Base-by-base conservation (phyloP, 2,797 vertebrate genomes). In the Gadopsis bispinosus region DNA sequence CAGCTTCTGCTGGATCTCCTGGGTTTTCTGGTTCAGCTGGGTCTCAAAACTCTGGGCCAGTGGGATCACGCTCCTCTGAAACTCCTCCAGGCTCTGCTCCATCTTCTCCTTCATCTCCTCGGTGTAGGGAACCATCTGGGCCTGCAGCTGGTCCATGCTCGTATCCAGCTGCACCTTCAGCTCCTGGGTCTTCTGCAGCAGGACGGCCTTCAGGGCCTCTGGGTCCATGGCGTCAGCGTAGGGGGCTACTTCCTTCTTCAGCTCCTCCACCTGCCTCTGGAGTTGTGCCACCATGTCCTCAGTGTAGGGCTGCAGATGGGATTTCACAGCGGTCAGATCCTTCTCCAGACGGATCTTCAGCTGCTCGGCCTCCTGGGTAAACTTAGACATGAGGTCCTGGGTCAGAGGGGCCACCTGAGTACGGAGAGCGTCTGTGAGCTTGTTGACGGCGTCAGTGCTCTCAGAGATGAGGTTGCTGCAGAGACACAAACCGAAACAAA, bases 61-160 rank as follows among this genome's bases (percentile, higher is more conserved):
- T 45, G 90, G 94, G 47, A 67, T 48, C 67, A 92, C 74, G 79
- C 45, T 91, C 37, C 41, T 90, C 82, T 93, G 88, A 39, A 95
- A 93, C n/a, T 93, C 88, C 37, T 92, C 83, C 55, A 96, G 39
- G 43, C 89, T 88, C 48, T 91, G 83, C n/a, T 94, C 88, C 70
- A 96, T 51, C 83, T 93, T 95, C 69, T 91, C 59, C 70, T 85
- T 94, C 9, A 95, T 70, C 50, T 95, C 93, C 6, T 94, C 89
- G 0, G 90, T 73, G 73, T 93, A 93, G 35, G 94, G 93, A 2
- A 88, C 87, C 83, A 95, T 83, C 76, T 89, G 83, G 48, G 77
- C 37, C 76, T 91, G 90, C 75, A 95, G 75, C 62, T 74, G 43
- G 16, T 50, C 76, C 69, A 95, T n/a, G n/a, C 79, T 90, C 58